Evolutionary conservation across 2,888 invertebrate species (phyloP).

Genomic region (Seira musarum): DNA sequence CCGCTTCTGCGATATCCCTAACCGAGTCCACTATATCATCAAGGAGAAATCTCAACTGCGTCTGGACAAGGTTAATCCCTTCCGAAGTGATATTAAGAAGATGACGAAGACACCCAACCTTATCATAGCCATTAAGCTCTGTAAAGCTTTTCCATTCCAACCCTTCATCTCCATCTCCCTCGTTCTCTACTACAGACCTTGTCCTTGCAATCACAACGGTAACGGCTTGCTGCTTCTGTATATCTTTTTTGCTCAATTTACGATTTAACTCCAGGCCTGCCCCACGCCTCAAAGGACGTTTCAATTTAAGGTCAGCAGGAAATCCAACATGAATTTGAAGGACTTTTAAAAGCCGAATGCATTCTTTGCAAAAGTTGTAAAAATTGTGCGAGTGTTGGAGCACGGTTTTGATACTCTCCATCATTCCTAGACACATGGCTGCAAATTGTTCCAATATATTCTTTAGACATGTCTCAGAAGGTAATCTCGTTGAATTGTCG

Average conservation of each 20-base stretch:
- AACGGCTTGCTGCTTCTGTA: not conserved
- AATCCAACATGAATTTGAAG: conserved; percentile 37
- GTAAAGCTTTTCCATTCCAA: conserved; percentile 37
- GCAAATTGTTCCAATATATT: conserved; percentile 40
- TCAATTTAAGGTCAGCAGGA: not conserved
- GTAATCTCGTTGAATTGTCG: not conserved
- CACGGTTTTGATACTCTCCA: conserved; percentile 22
- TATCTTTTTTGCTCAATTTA: conserved; percentile 1
- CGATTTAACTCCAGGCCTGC: conserved; percentile 29
- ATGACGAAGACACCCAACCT: conserved; percentile 8
- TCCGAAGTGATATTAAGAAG: conserved; percentile 20
- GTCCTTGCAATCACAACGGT: conserved; percentile 19
- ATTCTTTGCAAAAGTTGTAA: conserved; percentile 47
- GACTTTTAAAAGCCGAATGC: conserved; percentile 25
- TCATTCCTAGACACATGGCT: conserved; percentile 6
- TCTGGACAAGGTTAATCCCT: conserved; percentile 34
- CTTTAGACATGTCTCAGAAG: conserved; percentile 21
- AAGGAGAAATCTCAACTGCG: conserved; percentile 41
- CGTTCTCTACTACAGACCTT: not conserved
- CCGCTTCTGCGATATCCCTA: conserved; percentile 37
- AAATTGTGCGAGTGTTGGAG: conserved; percentile 43
- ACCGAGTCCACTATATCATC: conserved; percentile 49
- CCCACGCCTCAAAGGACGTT: conserved; percentile 20
- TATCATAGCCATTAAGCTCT: conserved; percentile 37
- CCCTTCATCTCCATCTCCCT: not conserved